Base-by-base conservation (phyloP, 2,888 invertebrate species). In the Dermolepida albohirtum region DNA sequence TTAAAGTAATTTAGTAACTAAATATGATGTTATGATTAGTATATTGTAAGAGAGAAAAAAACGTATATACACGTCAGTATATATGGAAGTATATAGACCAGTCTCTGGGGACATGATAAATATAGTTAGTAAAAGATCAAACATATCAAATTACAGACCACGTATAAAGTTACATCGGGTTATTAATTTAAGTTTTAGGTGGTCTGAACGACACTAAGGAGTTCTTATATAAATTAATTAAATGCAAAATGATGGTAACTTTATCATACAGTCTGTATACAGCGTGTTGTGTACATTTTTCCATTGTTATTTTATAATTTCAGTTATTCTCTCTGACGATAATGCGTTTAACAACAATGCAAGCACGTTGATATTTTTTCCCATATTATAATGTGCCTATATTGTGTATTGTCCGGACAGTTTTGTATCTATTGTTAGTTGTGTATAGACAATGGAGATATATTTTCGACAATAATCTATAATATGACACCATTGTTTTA, bases 141-240 rank as follows among this genome's bases (percentile, higher is more conserved):
- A 66, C 59, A 59, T 66, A 66, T 66, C 59, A 17, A 39, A 50
- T 66, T 66, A 49, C 66, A 12, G 29, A 43, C 34, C 39, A 17
- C 29, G 59, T 57, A 66, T 66, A 49, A 49, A 17, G 43, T 66
- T 66, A 59, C 66, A 10, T 29, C 14, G 34, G 29, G 50, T 49
- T 41, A 49, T 50, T 59, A 66, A 66, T 66, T 66, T 59, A 66
- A 66, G 40, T 59, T 40, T 66, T 59, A 59, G 66, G 66, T 66
- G 66, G 66, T 57, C 65, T 14, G 16, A n/a, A 14, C 49, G 44
- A 29, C 14, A 34, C 27, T 44, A 44, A 59, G 43, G 29, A 59
- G 44, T 44, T 47, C 59, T 34, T 62, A 29, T 47, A 62, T 62
- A 47, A 29, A 34, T 62, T 62, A 62, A 62, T 62, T 47, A 62